Percentiles rank a stretch among this genome's conserved stretches.
phyloP scores from a whole-genome alignment of 1,140 invertebrate genomes.

The Zaprionus capensis region DNA sequence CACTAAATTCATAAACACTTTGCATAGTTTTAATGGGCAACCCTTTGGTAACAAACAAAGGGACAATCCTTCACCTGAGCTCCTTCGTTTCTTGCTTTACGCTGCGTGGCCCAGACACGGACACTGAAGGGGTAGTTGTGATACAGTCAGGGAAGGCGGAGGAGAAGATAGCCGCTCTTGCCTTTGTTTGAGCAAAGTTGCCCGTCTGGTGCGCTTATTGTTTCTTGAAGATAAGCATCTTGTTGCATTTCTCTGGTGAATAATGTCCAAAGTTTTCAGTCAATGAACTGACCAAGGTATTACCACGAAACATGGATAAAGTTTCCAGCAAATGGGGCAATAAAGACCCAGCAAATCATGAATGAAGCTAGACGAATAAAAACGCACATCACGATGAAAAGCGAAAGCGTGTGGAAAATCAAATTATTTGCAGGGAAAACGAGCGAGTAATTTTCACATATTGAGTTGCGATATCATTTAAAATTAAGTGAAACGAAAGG shows the following conservation, averaged over 20 bases:
- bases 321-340: constrained; percentile 21
- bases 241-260: constrained; percentile 36
- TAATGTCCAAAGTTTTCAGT: constrained; percentile 58
- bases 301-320: constrained; percentile 5
- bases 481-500: constrained; percentile 74
- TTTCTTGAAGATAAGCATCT: constrained; percentile 74
- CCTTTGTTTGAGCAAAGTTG: constrained; percentile 56
- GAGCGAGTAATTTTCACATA: constrained; percentile 68
- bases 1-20: constrained; percentile 83
- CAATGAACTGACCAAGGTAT: constrained; percentile 57
- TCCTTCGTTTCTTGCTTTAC: constrained; percentile 68
- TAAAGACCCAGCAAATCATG: constrained; percentile 64
- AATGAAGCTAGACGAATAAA: constrained; percentile 66
- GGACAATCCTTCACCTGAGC: constrained; percentile 45
- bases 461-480: constrained; percentile 75
- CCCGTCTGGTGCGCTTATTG: constrained; percentile 53
- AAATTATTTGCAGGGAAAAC: constrained; percentile 14
- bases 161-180: not conserved
- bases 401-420: constrained; percentile 63
- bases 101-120: constrained; percentile 53
- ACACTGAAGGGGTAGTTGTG: constrained; percentile 6
- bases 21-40: constrained; percentile 69
- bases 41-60: constrained; percentile 65
- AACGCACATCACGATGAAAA: constrained; percentile 36
- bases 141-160: not conserved